phyloP scores from a whole-genome alignment of 1,140 invertebrate species.

The Thaumetopoea pityocampa region DNA sequence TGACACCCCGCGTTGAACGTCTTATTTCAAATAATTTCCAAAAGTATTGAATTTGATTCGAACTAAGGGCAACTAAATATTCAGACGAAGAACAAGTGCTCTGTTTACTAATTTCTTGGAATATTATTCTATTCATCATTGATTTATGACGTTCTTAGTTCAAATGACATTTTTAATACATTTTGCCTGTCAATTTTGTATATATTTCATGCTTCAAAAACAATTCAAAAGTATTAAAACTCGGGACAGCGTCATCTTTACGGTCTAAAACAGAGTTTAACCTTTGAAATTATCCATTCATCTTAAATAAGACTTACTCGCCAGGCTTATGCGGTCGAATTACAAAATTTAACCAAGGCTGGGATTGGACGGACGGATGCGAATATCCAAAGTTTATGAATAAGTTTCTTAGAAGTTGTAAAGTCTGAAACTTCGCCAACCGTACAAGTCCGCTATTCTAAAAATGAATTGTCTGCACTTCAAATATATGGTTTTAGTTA shows the following conservation, averaged over 20 bases:
- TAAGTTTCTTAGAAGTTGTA: conserved; percentile 41
- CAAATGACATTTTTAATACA: too few relatives aligned
- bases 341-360: conserved; percentile 49
- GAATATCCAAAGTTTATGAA: conserved; percentile 58
- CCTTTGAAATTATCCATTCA: conserved; percentile 4
- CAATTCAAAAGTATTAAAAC: neutral
- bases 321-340: conserved; percentile 39
- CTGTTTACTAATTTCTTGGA: too few relatives aligned
- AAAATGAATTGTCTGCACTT: conserved; percentile 72
- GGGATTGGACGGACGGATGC: conserved; percentile 47
- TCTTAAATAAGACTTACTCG: conserved; percentile 9
- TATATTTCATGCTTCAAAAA: too few relatives aligned
- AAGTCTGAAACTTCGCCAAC: conserved; percentile 24
- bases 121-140: too few relatives aligned
- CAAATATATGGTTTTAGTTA: conserved; percentile 61
- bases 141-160: too few relatives aligned
- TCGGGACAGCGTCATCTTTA: neutral
- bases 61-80: too few relatives aligned
- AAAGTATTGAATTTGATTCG: neutral
- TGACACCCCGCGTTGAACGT: neutral
- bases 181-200: too few relatives aligned
- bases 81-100: too few relatives aligned
- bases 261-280: conserved; percentile 15
- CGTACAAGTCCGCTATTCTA: conserved; percentile 48
- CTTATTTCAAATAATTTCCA: conserved; percentile 3